phyloP scores from a whole-genome alignment of 2,888 invertebrate species.

The Drosophila mercatorum region DNA sequence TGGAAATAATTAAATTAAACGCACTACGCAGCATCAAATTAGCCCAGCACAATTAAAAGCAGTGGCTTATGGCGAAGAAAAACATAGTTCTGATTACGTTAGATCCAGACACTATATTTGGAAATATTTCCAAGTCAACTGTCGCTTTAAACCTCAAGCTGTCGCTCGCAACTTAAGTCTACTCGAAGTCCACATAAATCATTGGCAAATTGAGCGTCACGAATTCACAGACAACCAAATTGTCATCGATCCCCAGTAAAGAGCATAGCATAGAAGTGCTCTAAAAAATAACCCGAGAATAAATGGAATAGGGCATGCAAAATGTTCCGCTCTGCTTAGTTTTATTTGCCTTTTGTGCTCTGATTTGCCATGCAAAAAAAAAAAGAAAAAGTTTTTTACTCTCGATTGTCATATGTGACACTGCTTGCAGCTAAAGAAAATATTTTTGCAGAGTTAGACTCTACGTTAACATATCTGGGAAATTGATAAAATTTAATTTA shows the following conservation, averaged over 20 bases:
- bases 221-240: slow-evolving; percentile 5
- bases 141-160: background rate
- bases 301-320: slow-evolving; percentile 1
- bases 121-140: background rate
- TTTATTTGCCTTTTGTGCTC: slow-evolving; percentile 5
- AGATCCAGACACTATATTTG: background rate
- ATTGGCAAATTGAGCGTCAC: slow-evolving; percentile 19
- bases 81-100: background rate
- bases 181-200: slow-evolving; percentile 3
- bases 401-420: background rate
- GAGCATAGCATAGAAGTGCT: background rate
- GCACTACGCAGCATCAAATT: background rate
- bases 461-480: background rate
- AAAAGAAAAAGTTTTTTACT: background rate
- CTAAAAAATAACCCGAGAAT: background rate
- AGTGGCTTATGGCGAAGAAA: background rate
- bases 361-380: background rate
- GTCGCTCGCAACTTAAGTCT: background rate
- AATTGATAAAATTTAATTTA: background rate
- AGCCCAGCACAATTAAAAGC: background rate
- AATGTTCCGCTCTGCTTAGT: slow-evolving; percentile 19
- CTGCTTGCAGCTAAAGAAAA: background rate
- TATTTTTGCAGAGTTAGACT: background rate
- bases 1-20: slow-evolving; percentile 34
- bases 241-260: background rate